These are phyloP conservation scores for Triplophysa yarkandensis DNA, from an alignment of 2,797 vertebrate species.

Conservation along the genomic window DNA sequence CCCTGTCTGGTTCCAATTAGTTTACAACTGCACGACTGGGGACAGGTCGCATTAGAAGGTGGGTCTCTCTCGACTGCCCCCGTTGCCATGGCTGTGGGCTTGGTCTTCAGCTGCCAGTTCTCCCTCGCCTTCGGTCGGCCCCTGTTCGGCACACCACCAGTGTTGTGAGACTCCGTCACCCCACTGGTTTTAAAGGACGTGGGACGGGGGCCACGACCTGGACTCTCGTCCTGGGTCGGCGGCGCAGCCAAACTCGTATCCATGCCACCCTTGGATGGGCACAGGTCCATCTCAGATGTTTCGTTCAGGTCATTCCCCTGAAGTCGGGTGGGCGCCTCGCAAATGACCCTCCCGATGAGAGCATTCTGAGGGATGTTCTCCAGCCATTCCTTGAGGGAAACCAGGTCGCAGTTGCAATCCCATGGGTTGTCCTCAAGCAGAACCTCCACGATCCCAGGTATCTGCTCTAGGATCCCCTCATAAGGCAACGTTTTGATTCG, in stretches of 20 bases:
- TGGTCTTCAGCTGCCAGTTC: constrained; percentile 96
- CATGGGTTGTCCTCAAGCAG: constrained; percentile 97
- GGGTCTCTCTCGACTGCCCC: constrained; percentile 71
- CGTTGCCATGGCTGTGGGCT: constrained; percentile 83
- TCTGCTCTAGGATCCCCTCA: constrained; percentile 94
- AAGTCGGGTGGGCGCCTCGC: constrained; percentile 93
- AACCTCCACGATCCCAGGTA: constrained; percentile 96
- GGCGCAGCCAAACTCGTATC: constrained; percentile 93
- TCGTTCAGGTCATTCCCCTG: constrained; percentile 97
- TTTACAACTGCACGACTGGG: constrained; percentile 88
- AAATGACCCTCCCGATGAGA: constrained; percentile 92
- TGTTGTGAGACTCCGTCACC: constrained; percentile 79
- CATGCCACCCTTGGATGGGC: constrained; percentile 86
- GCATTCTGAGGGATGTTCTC: constrained; percentile 97
- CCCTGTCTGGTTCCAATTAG: constrained; percentile 86
- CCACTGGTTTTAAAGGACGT: constrained; percentile 85
- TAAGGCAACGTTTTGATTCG: constrained; percentile 98
- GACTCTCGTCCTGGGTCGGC: constrained; percentile 92
- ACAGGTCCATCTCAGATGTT: constrained; percentile 91
- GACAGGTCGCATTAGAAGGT: constrained; percentile 80
- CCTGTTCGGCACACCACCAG: constrained; percentile 78
- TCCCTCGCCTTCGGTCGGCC: constrained; percentile 90
- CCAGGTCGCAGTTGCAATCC: constrained; percentile 97
- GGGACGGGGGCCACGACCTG: constrained; percentile 80
- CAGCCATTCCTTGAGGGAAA: constrained; percentile 96